Percentiles rank a stretch among this genome's conserved stretches.
These are phyloP conservation scores for Chymomyza fuscimana DNA, from an alignment of 2,888 invertebrate species.

Conservation along the genomic window DNA sequence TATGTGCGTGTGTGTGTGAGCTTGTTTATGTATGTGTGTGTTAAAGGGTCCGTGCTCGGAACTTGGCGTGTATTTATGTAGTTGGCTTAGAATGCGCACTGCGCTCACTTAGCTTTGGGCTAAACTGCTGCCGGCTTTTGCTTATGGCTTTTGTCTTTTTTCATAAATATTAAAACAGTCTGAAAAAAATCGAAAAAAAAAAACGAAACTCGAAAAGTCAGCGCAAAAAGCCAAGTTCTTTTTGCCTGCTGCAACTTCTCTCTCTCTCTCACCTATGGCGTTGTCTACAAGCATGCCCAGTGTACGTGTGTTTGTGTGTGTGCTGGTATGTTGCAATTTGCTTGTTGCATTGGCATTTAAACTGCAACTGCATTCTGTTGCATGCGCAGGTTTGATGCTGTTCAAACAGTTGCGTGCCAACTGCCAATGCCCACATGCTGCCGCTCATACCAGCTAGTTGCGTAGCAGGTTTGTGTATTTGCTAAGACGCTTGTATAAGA, in stretches of 20 bases:
- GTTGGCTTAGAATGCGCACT: slow-evolving; percentile 57
- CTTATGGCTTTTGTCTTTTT: slow-evolving; percentile 38
- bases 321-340: slow-evolving; percentile 2
- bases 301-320: not conserved
- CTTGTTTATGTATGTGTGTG: slow-evolving; percentile 25
- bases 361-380: slow-evolving; percentile 1
- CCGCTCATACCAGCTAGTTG: slow-evolving; percentile 3
- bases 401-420: slow-evolving; percentile 18
- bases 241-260: slow-evolving; percentile 19
- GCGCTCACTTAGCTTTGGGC: slow-evolving; percentile 25
- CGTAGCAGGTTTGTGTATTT: slow-evolving; percentile 35
- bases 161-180: slow-evolving; percentile 72
- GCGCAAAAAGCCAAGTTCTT: slow-evolving; percentile 59
- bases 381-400: not conserved
- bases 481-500: slow-evolving; percentile 34
- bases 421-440: no score
- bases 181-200: slow-evolving; percentile 34
- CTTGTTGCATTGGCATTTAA: slow-evolving; percentile 2
- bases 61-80: slow-evolving; percentile 68
- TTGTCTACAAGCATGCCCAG: not conserved
- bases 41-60: slow-evolving; percentile 8
- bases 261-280: no score
- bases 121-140: not conserved
- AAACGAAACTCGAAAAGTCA: not conserved
- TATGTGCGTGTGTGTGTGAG: not conserved